phyloP scores from a whole-genome alignment of 2,888 invertebrate genomes.

The Catocala sponsa region DNA sequence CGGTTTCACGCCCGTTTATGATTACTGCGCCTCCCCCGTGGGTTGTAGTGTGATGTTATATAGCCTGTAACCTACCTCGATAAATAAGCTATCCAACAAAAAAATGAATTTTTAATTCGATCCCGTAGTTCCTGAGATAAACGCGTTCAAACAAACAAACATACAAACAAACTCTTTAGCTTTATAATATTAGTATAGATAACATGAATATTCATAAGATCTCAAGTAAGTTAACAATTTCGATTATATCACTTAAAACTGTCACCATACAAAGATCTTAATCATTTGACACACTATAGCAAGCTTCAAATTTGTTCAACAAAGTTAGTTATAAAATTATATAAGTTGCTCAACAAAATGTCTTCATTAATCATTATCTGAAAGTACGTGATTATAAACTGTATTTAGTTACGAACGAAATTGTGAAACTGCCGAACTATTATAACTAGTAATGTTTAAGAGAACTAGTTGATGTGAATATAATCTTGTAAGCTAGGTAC shows the following conservation, averaged over 20 bases:
- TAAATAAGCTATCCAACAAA: too few relatives aligned
- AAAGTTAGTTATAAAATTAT: slow-evolving; percentile 18
- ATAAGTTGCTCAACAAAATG: slow-evolving; percentile 28
- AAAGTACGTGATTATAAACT: slow-evolving; percentile 12
- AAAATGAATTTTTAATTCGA: too few relatives aligned
- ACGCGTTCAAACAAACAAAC: too few relatives aligned
- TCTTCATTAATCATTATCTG: slow-evolving; percentile 23
- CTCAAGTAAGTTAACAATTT: not conserved
- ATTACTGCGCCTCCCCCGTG: too few relatives aligned
- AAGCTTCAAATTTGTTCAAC: slow-evolving; percentile 23
- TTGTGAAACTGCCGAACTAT: not conserved
- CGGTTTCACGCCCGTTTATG: too few relatives aligned
- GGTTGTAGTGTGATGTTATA: too few relatives aligned
- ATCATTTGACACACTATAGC: slow-evolving; percentile 36
- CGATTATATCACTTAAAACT: not conserved
- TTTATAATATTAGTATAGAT: too few relatives aligned
- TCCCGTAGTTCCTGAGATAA: too few relatives aligned
- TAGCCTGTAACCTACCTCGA: too few relatives aligned
- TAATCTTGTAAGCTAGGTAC: not conserved
- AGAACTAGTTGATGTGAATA: not conserved
- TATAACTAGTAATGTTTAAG: not conserved
- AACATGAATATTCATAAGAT: not conserved
- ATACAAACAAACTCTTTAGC: too few relatives aligned
- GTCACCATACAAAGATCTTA: slow-evolving; percentile 24
- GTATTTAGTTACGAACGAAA: slow-evolving; percentile 4